phyloP scores from a whole-genome alignment of 2,888 invertebrate genomes.

The Malthinus seriepunctatus region DNA sequence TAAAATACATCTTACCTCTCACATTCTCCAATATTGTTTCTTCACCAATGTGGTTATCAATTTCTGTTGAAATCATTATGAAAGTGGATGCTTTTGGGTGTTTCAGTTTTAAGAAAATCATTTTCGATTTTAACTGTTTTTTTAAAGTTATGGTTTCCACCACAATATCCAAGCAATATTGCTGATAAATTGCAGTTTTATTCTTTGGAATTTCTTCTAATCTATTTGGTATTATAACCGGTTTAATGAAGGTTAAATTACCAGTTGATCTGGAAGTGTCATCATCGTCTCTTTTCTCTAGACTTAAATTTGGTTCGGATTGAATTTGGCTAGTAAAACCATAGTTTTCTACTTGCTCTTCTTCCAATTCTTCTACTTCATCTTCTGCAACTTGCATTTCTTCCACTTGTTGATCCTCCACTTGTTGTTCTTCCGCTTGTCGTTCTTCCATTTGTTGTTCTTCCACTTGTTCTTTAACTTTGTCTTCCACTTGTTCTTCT shows the following conservation, averaged over 20 bases:
- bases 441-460: no score
- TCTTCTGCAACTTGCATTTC: no score
- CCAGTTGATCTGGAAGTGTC: conserved; percentile 32
- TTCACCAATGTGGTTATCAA: conserved; percentile 35
- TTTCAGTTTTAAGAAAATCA: conserved; percentile 44
- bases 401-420: no score
- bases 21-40: conserved; percentile 38
- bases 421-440: no score
- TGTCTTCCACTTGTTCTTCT: no score
- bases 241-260: conserved; percentile 7
- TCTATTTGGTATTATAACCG: background rate
- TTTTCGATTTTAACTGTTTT: conserved; percentile 30
- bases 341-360: background rate
- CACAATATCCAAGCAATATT: conserved; percentile 43
- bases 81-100: conserved; percentile 46
- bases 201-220: conserved; percentile 10
- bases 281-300: background rate
- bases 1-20: conserved; percentile 41
- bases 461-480: no score
- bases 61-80: conserved; percentile 40
- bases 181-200: conserved; percentile 33
- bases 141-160: conserved; percentile 42
- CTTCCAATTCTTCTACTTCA: no score
- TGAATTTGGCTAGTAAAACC: background rate
- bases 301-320: background rate